Conservation (phyloP, 2,113 vertebrate genomes). For the Rhipidura dahli region DNA sequence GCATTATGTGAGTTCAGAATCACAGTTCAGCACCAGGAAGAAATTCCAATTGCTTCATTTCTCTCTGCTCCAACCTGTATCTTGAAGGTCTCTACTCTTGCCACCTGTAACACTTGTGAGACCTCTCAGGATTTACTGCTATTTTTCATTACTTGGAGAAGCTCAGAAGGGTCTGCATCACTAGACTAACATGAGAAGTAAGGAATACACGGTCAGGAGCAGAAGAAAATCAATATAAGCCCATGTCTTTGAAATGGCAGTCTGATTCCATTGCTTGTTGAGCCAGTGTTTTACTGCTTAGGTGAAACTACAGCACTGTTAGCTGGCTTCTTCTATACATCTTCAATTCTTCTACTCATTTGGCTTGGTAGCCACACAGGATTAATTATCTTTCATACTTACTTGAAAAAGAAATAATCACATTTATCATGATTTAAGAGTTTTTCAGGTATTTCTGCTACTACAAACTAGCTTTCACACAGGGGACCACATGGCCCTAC, state of each 20-base stretch:
- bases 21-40: background rate
- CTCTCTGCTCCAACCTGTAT: background rate
- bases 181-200: background rate
- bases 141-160: background rate
- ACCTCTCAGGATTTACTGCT: accelerated
- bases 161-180: background rate
- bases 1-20: background rate
- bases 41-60: background rate
- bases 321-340: background rate
- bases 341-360: background rate
- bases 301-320: background rate
- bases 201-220: background rate
- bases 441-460: background rate
- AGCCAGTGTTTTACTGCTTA: background rate
- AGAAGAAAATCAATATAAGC: background rate
- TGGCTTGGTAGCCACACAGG: background rate
- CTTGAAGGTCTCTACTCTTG: background rate
- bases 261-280: background rate
- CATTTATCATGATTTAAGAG: background rate
- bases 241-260: background rate
- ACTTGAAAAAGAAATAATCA: background rate
- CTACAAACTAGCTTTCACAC: background rate
- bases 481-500: background rate
- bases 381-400: background rate
- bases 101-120: background rate